Evolutionary conservation across 2,888 invertebrate genomes (phyloP).

Genomic region (Agrotis puta): DNA sequence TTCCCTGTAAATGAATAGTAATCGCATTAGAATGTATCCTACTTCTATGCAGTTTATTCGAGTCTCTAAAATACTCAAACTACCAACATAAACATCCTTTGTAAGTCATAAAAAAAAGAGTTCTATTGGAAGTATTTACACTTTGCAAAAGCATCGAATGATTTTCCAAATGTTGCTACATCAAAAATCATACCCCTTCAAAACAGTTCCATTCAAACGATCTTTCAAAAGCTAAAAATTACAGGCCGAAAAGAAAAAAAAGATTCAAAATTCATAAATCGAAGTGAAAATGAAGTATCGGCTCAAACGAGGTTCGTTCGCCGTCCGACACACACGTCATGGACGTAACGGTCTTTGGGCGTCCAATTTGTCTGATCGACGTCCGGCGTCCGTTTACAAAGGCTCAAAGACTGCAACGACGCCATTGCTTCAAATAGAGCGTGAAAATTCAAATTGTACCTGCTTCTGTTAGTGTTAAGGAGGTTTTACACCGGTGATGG

Average conservation of each 20-base stretch:
- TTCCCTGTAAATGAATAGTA: neutral
- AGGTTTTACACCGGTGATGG: slow-evolving; percentile 20
- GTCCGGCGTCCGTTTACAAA: slow-evolving; percentile 85
- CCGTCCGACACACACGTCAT: slow-evolving; percentile 33
- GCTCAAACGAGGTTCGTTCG: slow-evolving; percentile 58
- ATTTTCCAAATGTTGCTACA: neutral
- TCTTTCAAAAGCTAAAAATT: slow-evolving; percentile 38
- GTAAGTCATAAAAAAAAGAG: slow-evolving; percentile 2
- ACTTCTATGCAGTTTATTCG: neutral
- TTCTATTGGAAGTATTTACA: neutral
- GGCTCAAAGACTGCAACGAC: slow-evolving; percentile 82
- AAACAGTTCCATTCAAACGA: slow-evolving; percentile 10
- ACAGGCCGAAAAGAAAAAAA: slow-evolving; percentile 14
- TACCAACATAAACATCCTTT: neutral
- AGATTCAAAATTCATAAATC: slow-evolving; percentile 79
- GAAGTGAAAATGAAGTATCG: slow-evolving; percentile 70
- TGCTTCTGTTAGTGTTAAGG: slow-evolving; percentile 41
- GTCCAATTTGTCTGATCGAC: slow-evolving; percentile 89
- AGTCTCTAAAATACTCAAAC: too few relatives aligned
- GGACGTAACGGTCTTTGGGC: slow-evolving; percentile 78
- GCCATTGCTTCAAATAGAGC: slow-evolving; percentile 73
- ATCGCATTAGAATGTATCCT: neutral
- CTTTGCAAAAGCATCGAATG: neutral
- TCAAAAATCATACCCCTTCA: neutral
- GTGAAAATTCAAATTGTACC: slow-evolving; percentile 68